A percentile compares a stretch with the other conserved stretches of the same genome.
These are phyloP conservation scores for Diarsia mendica DNA, from an alignment of 2,888 invertebrate genomes.

Conservation along the genomic window DNA sequence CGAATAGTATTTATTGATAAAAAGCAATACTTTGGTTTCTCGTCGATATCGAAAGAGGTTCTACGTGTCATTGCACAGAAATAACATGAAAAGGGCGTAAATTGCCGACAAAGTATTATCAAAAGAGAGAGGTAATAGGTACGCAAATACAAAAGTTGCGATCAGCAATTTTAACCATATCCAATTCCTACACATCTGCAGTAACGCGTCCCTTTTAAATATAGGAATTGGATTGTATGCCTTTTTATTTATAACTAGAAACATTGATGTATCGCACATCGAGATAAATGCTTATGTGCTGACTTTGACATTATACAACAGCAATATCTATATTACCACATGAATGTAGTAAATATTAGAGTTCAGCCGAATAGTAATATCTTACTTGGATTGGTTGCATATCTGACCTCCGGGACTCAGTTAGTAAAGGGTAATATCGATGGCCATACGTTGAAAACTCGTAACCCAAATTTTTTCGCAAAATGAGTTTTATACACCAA, in stretches of 20 bases:
- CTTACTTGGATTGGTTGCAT: too few species aligned
- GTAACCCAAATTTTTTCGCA: too few species aligned
- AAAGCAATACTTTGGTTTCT: background rate
- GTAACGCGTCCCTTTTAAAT: background rate
- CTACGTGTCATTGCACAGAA: background rate
- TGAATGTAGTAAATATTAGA: background rate
- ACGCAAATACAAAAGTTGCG: constrained; percentile 1
- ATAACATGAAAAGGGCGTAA: background rate
- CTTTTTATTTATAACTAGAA: background rate
- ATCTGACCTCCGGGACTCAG: too few species aligned
- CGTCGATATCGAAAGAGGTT: too few species aligned
- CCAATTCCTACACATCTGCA: background rate
- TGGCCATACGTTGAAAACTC: too few species aligned
- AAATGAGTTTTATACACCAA: too few species aligned
- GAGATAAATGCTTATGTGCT: background rate
- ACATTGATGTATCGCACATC: background rate
- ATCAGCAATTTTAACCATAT: constrained; percentile 1
- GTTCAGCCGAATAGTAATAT: too few species aligned
- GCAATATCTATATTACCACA: background rate
- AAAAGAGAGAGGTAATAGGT: constrained; percentile 13
- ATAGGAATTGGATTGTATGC: background rate
- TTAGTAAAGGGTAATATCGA: too few species aligned
- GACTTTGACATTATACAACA: background rate
- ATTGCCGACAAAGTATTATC: background rate
- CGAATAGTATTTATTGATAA: background rate